Evolutionary conservation across 2,888 invertebrate species (phyloP).

Genomic region (Drosophila pseudotalamancana): DNA sequence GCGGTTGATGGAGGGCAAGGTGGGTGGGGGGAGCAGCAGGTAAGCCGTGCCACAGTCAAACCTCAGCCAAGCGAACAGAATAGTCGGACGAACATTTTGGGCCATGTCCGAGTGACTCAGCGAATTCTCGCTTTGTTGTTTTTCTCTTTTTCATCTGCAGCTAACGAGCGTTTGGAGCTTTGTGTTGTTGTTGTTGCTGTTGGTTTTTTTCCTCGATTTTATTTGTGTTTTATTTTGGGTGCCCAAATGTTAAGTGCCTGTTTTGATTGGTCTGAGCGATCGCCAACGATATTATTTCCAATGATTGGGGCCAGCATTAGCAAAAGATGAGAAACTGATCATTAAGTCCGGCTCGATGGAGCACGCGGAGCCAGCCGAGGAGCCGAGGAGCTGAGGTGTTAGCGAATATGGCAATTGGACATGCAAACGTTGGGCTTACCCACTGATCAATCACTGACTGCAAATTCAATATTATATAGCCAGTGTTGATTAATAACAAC

Average conservation of each 20-base stretch:
- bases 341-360: background rate
- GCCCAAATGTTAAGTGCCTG: conserved; percentile 74
- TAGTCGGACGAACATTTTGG: conserved; percentile 18
- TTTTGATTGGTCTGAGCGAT: conserved; percentile 67
- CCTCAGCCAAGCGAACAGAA: conserved; percentile 3
- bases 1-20: background rate
- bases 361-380: no score
- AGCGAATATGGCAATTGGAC: conserved; percentile 13
- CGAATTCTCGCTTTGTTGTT: conserved; percentile 26
- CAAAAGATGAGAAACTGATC: conserved; percentile 23
- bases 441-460: conserved; percentile 19
- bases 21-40: no score
- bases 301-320: conserved; percentile 17
- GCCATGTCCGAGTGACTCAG: conserved; percentile 48
- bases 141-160: background rate
- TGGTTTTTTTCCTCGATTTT: no score
- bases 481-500: background rate
- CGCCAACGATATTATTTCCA: conserved; percentile 51
- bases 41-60: conserved; percentile 3
- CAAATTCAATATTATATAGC: background rate
- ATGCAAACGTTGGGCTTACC: conserved; percentile 5
- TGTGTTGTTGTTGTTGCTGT: conserved; percentile 13
- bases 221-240: conserved; percentile 23
- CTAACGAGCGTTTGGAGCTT: conserved; percentile 18
- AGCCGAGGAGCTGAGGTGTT: background rate